Conservation (phyloP, 1,140 invertebrate species). For the Myzus persicae region DNA sequence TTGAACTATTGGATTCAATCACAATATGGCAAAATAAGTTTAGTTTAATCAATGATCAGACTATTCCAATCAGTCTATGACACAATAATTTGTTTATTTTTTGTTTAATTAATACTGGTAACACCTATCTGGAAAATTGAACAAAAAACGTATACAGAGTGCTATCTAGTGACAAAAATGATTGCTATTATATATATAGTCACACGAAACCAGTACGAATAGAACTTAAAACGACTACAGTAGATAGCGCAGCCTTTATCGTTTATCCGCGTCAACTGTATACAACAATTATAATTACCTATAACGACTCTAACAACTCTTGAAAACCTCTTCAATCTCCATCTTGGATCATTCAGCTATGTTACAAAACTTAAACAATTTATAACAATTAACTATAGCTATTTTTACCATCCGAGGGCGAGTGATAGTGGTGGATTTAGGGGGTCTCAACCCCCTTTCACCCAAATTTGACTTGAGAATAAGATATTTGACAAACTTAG, state of each 20-base stretch:
- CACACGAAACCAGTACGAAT: too few species aligned
- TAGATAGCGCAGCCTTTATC: neutral
- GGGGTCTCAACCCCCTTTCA: accelerated
- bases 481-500: neutral
- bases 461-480: neutral
- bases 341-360: neutral
- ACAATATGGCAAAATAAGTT: too few species aligned
- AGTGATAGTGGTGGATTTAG: neutral
- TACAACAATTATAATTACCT: neutral
- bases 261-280: neutral
- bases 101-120: too few species aligned
- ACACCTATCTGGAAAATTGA: neutral
- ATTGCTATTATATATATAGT: neutral
- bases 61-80: too few species aligned
- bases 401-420: neutral
- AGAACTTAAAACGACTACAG: neutral
- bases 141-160: neutral
- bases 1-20: too few species aligned
- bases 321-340: neutral
- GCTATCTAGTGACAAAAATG: neutral
- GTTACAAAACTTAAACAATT: neutral
- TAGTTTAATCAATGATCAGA: too few species aligned
- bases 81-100: too few species aligned
- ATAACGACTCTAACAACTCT: too few species aligned
- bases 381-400: neutral